These are phyloP conservation scores for Andrena dorsata DNA, from an alignment of 2,888 invertebrate genomes.

Conservation along the genomic window DNA sequence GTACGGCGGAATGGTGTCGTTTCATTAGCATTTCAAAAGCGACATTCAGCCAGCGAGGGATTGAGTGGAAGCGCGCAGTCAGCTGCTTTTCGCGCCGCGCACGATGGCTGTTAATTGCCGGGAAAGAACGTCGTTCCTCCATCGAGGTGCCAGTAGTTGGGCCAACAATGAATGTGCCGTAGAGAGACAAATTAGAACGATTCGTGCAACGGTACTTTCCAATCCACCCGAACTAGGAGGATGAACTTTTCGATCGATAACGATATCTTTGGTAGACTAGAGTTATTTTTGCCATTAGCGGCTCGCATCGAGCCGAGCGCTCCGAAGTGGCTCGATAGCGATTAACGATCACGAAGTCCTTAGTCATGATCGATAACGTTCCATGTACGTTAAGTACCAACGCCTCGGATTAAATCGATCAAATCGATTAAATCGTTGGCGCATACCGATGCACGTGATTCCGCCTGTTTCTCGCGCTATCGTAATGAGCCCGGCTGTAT, in stretches of 20 bases:
- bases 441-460: constrained; percentile 13
- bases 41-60: background rate
- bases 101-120: background rate
- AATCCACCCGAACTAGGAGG: background rate
- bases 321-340: background rate
- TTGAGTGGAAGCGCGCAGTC: background rate
- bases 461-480: no score
- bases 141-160: background rate
- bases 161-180: background rate
- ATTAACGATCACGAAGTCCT: constrained; percentile 12
- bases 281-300: constrained; percentile 14
- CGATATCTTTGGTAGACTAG: background rate
- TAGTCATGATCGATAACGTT: constrained; percentile 8
- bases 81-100: background rate
- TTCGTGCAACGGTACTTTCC: background rate
- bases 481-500: no score
- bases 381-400: constrained; percentile 1
- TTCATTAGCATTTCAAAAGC: background rate
- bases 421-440: constrained; percentile 14
- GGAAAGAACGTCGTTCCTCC: background rate
- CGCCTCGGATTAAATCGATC: constrained; percentile 25
- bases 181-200: background rate
- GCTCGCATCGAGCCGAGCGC: background rate
- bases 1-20: background rate
- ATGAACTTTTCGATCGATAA: background rate